Percentiles rank a stretch among this genome's conserved stretches.
Conservation (phyloP, 2,888 invertebrate genomes). For the Empis stercorea region DNA sequence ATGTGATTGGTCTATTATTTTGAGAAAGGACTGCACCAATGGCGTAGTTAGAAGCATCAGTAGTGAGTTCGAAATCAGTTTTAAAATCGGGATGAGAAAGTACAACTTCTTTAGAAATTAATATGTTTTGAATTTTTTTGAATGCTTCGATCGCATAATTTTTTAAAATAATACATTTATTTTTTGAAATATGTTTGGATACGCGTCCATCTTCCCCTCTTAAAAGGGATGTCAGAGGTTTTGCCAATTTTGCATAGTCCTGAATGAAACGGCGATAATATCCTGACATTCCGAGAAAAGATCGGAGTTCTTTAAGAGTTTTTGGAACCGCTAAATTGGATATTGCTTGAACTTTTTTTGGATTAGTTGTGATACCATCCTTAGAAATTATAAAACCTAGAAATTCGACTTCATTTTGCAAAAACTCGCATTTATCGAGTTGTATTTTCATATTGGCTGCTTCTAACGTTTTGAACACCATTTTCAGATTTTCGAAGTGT, state of each 20-base stretch:
- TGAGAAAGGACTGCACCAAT: conserved; percentile 3
- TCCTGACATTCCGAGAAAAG: conserved; percentile 13
- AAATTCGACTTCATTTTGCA: too few species aligned
- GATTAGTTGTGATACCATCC: conserved; percentile 19
- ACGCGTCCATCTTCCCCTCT: too few species aligned
- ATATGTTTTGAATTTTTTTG: too few species aligned
- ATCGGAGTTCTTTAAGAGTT: conserved; percentile 11
- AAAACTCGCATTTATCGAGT: too few species aligned
- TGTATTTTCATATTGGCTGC: conserved; percentile 12
- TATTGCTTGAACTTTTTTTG: conserved; percentile 15
- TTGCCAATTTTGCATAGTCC: conserved; percentile 13
- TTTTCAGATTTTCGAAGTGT: conserved; percentile 6
- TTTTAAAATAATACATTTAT: too few species aligned
- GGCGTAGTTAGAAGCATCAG: conserved; percentile 5
- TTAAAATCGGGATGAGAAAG: conserved; percentile 1
- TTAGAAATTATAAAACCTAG: conserved; percentile 20
- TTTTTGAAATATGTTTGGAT: too few species aligned
- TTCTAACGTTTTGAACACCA: conserved; percentile 8
- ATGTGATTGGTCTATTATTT: too few species aligned
- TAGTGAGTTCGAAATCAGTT: conserved; percentile 5
- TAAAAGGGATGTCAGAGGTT: too few species aligned
- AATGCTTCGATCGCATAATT: too few species aligned
- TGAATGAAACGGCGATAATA: conserved; percentile 15
- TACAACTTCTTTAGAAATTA: too few species aligned
- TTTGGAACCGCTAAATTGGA: conserved; percentile 12